Base-by-base conservation (phyloP, 2,113 vertebrate genomes). In the Potamarius usumacintae region DNA sequence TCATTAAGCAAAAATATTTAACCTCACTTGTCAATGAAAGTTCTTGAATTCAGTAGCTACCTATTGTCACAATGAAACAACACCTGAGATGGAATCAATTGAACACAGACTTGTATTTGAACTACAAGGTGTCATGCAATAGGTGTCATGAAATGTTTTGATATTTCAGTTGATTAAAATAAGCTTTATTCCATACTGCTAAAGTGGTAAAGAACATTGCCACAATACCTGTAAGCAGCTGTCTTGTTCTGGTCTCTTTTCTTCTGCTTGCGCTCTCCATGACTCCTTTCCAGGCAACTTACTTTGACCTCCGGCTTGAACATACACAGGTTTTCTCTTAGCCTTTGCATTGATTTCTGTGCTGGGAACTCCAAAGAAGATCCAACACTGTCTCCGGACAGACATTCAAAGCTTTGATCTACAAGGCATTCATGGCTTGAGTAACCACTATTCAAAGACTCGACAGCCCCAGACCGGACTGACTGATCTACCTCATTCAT, bases 181-280 rank as follows among this genome's bases (percentile, higher is more conserved):
- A 63, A 57, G 15, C 55, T 48, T 58, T 76, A 85, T 14, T 65
- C 30, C 57, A 9, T 48, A 18, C 15, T 72, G 18, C 17, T 85
- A 7, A 72, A 14, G 27, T 10, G n/a, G 25, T 55, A 25, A 57
- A 50, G 10, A 52, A 48, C 69, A 22, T 2, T 60, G 76, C 15
- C 53, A 88, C 65, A 62, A 87, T 93, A 98, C 94, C 97, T 96
- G 93, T 97, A 96, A 90, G 97, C 97, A 85, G 97, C 97, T 0
- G 97, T 97, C 92, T 98, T 98, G 94, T 98, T 97, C 95, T 97
- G 97, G 92, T 98, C 97, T 90, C 97, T 96, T 93, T 98, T 98
- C 95, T 98, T 98, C 91, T 97, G 97, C 91, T 96, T 97, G 82
- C 96, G 96, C 91, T 98, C 97, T 74, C 94, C 96, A 15, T 62